Evolutionary conservation across 1,140 invertebrate genomes (phyloP).

Genomic region (Potamilus streckersoni): DNA sequence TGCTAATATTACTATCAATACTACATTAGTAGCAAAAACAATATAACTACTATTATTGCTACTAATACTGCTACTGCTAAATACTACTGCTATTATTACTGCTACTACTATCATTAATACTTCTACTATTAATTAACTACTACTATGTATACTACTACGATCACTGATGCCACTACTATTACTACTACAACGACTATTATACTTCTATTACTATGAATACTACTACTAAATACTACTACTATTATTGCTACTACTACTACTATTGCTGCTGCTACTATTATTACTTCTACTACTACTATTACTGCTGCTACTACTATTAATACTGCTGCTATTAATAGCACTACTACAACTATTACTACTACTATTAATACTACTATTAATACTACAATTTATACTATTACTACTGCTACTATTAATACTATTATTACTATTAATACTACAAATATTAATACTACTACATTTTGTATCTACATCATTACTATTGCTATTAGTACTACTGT

Average conservation of each 20-base stretch:
- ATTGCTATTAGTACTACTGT: too few relatives aligned
- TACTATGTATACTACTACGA: too few relatives aligned
- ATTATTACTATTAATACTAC: neutral
- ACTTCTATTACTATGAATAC: neutral
- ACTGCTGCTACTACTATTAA: constrained; percentile 17
- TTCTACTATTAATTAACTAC: neutral
- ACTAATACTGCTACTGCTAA: neutral
- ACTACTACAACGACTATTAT: too few relatives aligned
- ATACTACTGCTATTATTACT: neutral
- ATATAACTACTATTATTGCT: too few relatives aligned
- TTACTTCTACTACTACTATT: constrained; percentile 12
- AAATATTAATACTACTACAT: constrained; percentile 1
- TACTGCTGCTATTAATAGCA: constrained; percentile 15
- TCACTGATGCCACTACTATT: too few relatives aligned
- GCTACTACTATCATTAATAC: neutral
- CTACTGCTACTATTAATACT: too few relatives aligned
- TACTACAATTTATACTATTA: constrained; percentile 15
- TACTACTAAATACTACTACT: neutral
- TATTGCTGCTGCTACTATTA: constrained; percentile 1
- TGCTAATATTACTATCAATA: too few relatives aligned
- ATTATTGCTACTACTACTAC: neutral
- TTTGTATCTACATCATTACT: neutral
- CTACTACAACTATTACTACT: constrained; percentile 24
- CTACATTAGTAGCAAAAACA: too few relatives aligned
- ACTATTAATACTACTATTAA: constrained; percentile 25